phyloP scores from a whole-genome alignment of 1,140 invertebrate species.

The Papilio polytes region DNA sequence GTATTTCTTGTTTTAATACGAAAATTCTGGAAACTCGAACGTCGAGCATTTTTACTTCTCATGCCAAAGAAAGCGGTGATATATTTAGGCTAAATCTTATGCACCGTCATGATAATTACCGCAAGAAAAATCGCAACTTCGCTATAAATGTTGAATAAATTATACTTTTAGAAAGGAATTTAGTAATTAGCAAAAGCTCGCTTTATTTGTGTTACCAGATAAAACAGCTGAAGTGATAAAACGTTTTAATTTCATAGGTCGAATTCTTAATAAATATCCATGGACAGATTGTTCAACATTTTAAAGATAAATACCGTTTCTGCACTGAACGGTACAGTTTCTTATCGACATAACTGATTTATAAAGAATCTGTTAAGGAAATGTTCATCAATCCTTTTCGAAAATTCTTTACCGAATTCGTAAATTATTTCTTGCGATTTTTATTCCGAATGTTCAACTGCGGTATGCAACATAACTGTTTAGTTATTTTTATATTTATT shows the following conservation, averaged over 20 bases:
- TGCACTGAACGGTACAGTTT: conserved; percentile 1
- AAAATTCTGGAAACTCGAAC: not conserved
- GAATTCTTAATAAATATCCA: not conserved
- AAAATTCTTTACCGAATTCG: conserved; percentile 21
- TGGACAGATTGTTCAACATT: not conserved
- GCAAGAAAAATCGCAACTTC: conserved; percentile 11
- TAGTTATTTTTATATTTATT: not conserved
- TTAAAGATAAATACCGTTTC: conserved; percentile 8
- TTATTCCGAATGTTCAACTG: not conserved
- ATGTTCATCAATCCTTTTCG: conserved; percentile 10
- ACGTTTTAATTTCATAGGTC: not conserved
- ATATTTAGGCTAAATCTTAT: not conserved
- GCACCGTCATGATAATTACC: conserved; percentile 14
- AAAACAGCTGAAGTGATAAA: not conserved
- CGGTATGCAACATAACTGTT: not conserved
- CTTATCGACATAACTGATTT: conserved; percentile 12
- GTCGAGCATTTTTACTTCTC: conserved; percentile 23
- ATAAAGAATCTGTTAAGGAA: conserved; percentile 3
- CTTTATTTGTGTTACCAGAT: not conserved
- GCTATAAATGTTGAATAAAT: not conserved
- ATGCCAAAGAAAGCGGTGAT: conserved; percentile 12
- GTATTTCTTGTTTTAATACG: conserved; percentile 30
- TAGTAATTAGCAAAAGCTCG: not conserved
- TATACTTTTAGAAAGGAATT: not conserved
- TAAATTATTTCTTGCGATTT: not conserved